Conservation (phyloP, 2,113 vertebrate species). For the Acrocephalus kingi region DNA sequence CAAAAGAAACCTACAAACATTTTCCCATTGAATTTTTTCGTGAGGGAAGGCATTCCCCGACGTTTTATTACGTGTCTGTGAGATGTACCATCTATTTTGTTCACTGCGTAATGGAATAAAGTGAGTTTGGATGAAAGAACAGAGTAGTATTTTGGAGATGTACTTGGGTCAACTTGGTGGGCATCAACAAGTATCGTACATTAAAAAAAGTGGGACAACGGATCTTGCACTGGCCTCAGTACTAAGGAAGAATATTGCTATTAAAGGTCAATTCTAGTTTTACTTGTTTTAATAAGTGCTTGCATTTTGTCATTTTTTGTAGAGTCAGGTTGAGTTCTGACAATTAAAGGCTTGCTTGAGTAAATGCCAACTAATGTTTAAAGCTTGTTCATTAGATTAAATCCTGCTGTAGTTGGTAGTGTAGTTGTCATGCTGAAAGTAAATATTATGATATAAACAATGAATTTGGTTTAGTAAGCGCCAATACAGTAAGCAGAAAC, state of each 20-base stretch:
- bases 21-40: background rate
- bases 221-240: background rate
- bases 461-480: background rate
- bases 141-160: rapidly evolving
- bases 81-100: background rate
- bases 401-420: background rate
- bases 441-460: background rate
- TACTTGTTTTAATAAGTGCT: background rate
- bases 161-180: background rate
- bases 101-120: rapidly evolving
- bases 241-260: background rate
- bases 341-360: background rate
- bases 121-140: background rate
- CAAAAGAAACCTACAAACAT: background rate
- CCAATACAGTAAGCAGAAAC: background rate
- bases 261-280: background rate
- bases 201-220: background rate
- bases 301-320: background rate
- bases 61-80: rapidly evolving
- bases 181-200: background rate
- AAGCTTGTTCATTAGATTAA: background rate
- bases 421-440: background rate
- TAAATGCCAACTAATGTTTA: background rate
- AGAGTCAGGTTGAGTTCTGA: background rate
- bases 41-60: rapidly evolving